Evolutionary conservation across 2,113 vertebrate genomes (phyloP).

Genomic region (Chamaetylas fuelleborni): DNA sequence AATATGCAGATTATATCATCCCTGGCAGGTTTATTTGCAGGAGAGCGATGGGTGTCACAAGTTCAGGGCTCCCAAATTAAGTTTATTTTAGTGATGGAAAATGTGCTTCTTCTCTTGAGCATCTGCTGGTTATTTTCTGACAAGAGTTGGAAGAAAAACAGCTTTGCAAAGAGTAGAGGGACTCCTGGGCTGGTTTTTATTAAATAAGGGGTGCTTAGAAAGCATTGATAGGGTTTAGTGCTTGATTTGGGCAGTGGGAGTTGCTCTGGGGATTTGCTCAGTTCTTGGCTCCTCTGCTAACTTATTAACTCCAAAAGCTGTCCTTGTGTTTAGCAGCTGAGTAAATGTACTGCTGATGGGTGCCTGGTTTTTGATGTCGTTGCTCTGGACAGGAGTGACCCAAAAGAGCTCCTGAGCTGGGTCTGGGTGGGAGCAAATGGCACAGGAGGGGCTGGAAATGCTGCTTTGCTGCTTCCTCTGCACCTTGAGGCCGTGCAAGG

Average conservation of each 20-base stretch:
- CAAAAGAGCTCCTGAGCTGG: rapidly evolving
- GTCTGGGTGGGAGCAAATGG: neutral
- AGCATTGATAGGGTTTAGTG: neutral
- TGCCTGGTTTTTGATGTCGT: neutral
- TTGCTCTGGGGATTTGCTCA: neutral
- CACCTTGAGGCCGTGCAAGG: rapidly evolving
- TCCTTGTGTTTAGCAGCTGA: neutral
- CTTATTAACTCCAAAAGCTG: conserved; percentile 11
- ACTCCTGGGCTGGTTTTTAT: neutral
- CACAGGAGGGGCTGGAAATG: rapidly evolving
- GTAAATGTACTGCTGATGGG: neutral
- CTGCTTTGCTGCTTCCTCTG: neutral
- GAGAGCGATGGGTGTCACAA: conserved; percentile 17
- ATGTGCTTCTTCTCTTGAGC: neutral
- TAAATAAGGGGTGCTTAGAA: neutral
- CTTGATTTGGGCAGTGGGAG: neutral
- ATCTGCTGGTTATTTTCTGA: neutral
- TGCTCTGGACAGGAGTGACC: neutral
- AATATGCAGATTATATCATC: conserved; percentile 53
- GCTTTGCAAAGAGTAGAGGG: neutral
- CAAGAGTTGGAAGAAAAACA: neutral
- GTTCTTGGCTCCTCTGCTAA: neutral
- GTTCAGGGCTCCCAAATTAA: conserved; percentile 25
- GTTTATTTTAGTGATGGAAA: conserved; percentile 34
- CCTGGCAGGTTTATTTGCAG: conserved; percentile 53